Evolutionary conservation across 2,888 invertebrate genomes (phyloP).

Genomic region (Pheosia gnoma): DNA sequence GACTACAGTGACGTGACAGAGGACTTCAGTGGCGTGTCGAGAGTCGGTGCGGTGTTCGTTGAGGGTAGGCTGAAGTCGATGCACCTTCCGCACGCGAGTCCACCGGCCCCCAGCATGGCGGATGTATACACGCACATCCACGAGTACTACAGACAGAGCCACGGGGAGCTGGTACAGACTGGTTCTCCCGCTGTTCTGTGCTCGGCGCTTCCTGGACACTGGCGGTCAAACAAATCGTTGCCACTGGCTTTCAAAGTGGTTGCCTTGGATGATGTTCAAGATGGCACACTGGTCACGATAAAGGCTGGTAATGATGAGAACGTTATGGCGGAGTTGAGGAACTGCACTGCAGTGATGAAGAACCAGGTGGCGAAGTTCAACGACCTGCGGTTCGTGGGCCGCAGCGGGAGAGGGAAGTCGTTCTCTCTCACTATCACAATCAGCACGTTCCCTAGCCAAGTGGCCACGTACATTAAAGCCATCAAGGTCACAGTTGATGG

Average conservation of each 20-base stretch:
- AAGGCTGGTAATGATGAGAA: constrained; percentile 99
- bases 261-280: constrained; percentile 95
- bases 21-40: constrained; percentile 75
- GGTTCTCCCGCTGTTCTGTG: constrained; percentile 98
- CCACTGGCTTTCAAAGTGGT: constrained; percentile 98
- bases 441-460: constrained; percentile 89
- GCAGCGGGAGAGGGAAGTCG: constrained; percentile 97
- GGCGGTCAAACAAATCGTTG: constrained; percentile 98
- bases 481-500: constrained; percentile 99
- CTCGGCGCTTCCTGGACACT: constrained; percentile 96
- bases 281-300: constrained; percentile 97
- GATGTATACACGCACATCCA: constrained; percentile 90
- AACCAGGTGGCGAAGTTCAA: constrained; percentile 99
- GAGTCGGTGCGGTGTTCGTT: constrained; percentile 58
- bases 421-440: constrained; percentile 98
- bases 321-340: constrained; percentile 96
- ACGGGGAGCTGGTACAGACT: constrained; percentile 96
- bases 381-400: constrained; percentile 98
- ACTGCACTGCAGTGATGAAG: constrained; percentile 97
- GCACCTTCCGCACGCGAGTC: constrained; percentile 87
- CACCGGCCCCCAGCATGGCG: constrained; percentile 86
- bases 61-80: constrained; percentile 81
- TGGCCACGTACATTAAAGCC: constrained; percentile 97
- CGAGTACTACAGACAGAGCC: constrained; percentile 93
- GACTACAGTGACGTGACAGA: constrained; percentile 67